Evolutionary conservation across 2,113 vertebrate genomes (phyloP).

Genomic region (Drymodes brunneopygia): DNA sequence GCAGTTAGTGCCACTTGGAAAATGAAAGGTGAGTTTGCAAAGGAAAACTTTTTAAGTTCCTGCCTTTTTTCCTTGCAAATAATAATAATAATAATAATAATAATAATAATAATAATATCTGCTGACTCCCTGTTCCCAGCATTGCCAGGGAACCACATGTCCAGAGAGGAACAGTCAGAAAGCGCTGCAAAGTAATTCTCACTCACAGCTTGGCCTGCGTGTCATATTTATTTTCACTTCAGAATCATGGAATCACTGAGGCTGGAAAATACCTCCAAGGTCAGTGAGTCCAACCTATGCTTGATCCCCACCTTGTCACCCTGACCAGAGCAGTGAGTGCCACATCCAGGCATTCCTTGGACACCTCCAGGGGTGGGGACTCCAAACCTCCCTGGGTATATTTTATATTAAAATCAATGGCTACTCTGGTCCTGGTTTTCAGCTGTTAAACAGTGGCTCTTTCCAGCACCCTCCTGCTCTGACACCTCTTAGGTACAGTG

Average conservation of each 20-base stretch:
- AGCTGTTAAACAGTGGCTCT: not conserved
- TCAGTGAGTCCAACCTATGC: not conserved
- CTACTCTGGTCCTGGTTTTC: not conserved
- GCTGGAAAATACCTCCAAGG: not conserved
- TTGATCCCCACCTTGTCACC: not conserved
- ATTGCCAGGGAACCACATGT: not conserved
- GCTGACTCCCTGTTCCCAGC: not conserved
- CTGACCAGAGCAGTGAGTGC: not conserved
- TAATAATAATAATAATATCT: not conserved
- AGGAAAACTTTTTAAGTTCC: not conserved
- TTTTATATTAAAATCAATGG: not conserved
- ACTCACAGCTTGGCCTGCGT: not conserved
- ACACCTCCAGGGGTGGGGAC: not conserved
- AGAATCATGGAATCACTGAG: not conserved
- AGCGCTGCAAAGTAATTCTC: not conserved
- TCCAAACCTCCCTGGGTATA: not conserved
- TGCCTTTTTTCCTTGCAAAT: not conserved
- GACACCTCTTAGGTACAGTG: not conserved
- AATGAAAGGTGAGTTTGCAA: not conserved
- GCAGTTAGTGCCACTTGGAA: not conserved
- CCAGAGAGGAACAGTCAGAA: not conserved
- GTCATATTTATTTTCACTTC: not conserved
- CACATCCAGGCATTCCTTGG: rapidly evolving
- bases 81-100: not conserved
- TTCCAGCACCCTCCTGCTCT: not conserved